Evolutionary conservation across 2,888 invertebrate genomes (phyloP).

Genomic region (Barypeithes pellucidus): DNA sequence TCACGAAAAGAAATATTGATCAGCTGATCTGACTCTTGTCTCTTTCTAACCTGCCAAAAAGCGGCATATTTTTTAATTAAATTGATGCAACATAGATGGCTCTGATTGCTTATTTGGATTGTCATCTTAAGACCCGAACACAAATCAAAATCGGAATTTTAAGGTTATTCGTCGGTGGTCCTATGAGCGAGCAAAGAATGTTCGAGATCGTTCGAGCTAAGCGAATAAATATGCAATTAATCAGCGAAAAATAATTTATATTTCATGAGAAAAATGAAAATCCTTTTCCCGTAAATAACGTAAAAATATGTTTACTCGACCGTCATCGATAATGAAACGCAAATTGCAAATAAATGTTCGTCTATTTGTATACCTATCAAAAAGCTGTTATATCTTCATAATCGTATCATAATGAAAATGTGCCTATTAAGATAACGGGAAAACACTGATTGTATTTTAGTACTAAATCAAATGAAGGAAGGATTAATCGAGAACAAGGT

Average conservation of each 20-base stretch:
- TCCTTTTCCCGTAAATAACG: background rate
- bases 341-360: conserved; percentile 41
- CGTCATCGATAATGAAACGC: conserved; percentile 37
- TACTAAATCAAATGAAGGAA: background rate
- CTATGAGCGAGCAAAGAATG: no score
- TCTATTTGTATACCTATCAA: conserved; percentile 35
- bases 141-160: no score
- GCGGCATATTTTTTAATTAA: no score
- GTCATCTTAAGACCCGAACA: no score
- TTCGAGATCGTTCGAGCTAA: no score
- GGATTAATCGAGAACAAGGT: no score
- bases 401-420: conserved; percentile 15
- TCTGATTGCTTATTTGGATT: no score
- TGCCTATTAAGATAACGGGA: conserved; percentile 17
- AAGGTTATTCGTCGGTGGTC: no score
- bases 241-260: background rate
- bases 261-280: background rate
- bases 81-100: no score
- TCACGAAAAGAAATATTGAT: no score
- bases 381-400: conserved; percentile 27
- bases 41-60: no score
- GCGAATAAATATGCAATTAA: background rate
- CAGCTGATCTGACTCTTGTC: no score
- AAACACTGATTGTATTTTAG: conserved; percentile 25
- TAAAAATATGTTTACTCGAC: conserved; percentile 14